Base-by-base conservation (phyloP, 1,140 invertebrate genomes). In the Gerris buenoi region DNA sequence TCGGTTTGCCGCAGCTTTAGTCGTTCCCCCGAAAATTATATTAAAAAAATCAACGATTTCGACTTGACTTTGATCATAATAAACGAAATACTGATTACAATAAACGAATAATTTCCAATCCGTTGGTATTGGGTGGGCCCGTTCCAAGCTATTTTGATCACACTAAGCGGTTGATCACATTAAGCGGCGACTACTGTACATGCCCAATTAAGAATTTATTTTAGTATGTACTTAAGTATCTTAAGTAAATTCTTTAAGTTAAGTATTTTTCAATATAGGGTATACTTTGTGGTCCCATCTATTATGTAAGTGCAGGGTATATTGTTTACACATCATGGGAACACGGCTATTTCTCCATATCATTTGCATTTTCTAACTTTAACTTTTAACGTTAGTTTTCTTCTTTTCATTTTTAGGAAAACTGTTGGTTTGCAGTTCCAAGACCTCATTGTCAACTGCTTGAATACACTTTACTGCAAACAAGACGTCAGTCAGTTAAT, bases 381-480 rank as follows among this genome's bases (percentile, higher is more conserved):
- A n/a, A n/a, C n/a, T n/a, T n/a, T n/a, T n/a, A n/a, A n/a, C n/a
- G n/a, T n/a, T n/a, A n/a, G n/a, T n/a, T n/a, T n/a, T n/a, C n/a
- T n/a, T n/a, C n/a, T n/a, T n/a, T n/a, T n/a, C n/a, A n/a, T n/a
- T 77, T 78, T 27, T 69, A 85, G 84, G 70, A 76, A 82, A 63
- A 80, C 81, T 70, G 80, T 86, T 64, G 80, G 83, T 66, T 82
- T 83, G 1, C 82, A 85, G 67, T 84, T 83, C 33, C 83, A 86
- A 73, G 86, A 87, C 69, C 80, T 86, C 2, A 81, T 87, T 63
- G 84, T 85, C 0, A 83, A 82, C 27, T 83, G 85, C 73, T 77
- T 87, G 33, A 85, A 83, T 60, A 82, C 81, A 61, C 76, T 87
- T 2, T 87, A 87, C 73, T 85, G 83, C 70, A 87, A 87, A 76